phyloP scores from a whole-genome alignment of 2,113 vertebrate genomes.

The Antechinus flavipes region DNA sequence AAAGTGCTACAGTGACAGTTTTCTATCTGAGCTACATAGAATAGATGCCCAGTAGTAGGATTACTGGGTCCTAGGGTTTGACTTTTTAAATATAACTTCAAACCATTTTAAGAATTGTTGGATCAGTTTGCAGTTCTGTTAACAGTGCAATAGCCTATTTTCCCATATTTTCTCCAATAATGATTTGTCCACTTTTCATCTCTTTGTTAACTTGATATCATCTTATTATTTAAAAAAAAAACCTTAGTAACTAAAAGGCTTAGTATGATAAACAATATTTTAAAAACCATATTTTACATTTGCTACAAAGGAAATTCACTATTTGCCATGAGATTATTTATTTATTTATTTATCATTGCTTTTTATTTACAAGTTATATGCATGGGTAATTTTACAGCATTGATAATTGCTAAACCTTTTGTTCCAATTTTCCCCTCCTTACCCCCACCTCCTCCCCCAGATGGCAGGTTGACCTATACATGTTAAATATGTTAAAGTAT shows the following conservation, averaged over 20 bases:
- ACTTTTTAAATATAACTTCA: neutral
- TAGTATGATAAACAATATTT: neutral
- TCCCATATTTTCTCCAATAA: neutral
- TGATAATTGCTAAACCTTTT: no score
- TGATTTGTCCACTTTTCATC: neutral
- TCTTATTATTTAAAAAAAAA: neutral
- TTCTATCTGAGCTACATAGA: neutral
- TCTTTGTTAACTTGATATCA: neutral
- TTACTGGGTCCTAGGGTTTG: neutral
- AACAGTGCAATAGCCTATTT: neutral
- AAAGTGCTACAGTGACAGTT: neutral
- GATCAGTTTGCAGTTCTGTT: neutral
- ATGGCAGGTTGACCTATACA: no score
- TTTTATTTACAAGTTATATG: no score
- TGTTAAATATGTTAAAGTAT: no score
- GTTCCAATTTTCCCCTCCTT: no score
- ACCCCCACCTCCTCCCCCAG: no score
- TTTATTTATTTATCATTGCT: no score
- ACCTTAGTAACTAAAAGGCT: neutral
- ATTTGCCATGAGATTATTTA: neutral
- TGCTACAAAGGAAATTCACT: neutral
- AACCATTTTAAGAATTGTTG: neutral
- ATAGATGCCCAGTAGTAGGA: neutral
- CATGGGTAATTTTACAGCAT: no score
- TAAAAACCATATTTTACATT: neutral